Evolutionary conservation across 2,888 invertebrate species (phyloP).

Genomic region (Sinohyriopsis cumingii): DNA sequence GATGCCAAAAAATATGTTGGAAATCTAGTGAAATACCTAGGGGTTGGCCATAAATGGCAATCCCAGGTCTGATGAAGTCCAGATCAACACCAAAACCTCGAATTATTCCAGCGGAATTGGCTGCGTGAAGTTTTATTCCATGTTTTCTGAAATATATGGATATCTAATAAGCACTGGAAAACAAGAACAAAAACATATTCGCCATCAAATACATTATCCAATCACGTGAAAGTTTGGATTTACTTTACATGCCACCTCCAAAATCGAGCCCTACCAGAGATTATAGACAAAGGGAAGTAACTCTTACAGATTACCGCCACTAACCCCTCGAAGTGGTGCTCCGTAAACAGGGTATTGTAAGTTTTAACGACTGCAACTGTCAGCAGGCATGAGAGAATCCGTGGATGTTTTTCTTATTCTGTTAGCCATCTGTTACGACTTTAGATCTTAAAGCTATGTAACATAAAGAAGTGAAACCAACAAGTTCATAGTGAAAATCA

Average conservation of each 20-base stretch:
- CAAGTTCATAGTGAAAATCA: no score
- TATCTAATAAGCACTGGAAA: background rate
- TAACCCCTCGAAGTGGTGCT: no score
- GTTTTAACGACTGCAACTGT: no score
- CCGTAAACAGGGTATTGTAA: no score
- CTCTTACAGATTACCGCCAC: background rate
- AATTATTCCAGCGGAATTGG: constrained; percentile 55
- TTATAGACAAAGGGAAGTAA: background rate
- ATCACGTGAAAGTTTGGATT: background rate
- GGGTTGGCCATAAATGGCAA: constrained; percentile 53
- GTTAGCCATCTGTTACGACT: no score
- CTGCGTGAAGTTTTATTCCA: constrained; percentile 47
- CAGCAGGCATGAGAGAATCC: no score
- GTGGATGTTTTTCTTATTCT: no score
- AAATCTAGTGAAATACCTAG: constrained; percentile 33
- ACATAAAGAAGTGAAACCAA: no score
- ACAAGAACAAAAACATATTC: background rate
- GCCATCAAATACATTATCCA: background rate
- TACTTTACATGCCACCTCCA: background rate
- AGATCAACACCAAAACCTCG: constrained; percentile 49
- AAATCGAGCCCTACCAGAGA: background rate
- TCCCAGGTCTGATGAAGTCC: constrained; percentile 57
- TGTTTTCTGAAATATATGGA: constrained; percentile 18
- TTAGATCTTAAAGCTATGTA: no score
- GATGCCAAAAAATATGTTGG: no score